Evolutionary conservation across 2,797 vertebrate species (phyloP).

Genomic region (Hyperoplus immaculatus): DNA sequence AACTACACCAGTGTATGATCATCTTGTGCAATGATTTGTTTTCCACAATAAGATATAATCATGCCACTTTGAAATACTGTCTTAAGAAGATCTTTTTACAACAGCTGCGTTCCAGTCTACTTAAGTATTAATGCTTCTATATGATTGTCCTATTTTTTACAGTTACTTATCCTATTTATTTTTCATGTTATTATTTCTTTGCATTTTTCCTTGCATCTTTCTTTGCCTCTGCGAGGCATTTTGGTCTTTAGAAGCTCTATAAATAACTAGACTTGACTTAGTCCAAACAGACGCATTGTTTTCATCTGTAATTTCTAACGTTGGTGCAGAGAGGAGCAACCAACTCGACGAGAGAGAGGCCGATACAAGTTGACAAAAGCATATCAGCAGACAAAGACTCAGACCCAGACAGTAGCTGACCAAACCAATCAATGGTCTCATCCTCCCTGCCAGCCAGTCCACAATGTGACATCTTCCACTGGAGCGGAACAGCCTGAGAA

Average conservation of each 20-base stretch:
- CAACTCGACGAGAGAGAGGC: background rate
- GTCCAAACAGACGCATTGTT: background rate
- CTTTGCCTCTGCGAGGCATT: background rate
- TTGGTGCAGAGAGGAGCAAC: background rate
- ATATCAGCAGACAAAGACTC: slow-evolving; percentile 11
- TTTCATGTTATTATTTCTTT: background rate
- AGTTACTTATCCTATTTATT: background rate
- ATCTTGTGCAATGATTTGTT: background rate
- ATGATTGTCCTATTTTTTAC: background rate
- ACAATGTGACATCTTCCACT: slow-evolving; percentile 42
- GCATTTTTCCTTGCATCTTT: background rate
- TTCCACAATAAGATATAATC: background rate
- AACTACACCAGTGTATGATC: background rate
- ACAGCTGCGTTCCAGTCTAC: background rate
- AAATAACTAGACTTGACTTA: background rate
- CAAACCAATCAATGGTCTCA: slow-evolving; percentile 40
- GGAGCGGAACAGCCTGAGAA: slow-evolving; percentile 33
- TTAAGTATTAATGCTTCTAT: background rate
- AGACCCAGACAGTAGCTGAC: slow-evolving; percentile 2
- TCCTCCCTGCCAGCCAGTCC: slow-evolving; percentile 24
- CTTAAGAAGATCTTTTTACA: background rate
- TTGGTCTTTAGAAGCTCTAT: background rate
- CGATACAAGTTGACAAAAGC: background rate
- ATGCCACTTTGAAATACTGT: background rate
- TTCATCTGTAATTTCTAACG: background rate